phyloP scores from a whole-genome alignment of 2,888 invertebrate genomes.

The Epinotia bilunana region DNA sequence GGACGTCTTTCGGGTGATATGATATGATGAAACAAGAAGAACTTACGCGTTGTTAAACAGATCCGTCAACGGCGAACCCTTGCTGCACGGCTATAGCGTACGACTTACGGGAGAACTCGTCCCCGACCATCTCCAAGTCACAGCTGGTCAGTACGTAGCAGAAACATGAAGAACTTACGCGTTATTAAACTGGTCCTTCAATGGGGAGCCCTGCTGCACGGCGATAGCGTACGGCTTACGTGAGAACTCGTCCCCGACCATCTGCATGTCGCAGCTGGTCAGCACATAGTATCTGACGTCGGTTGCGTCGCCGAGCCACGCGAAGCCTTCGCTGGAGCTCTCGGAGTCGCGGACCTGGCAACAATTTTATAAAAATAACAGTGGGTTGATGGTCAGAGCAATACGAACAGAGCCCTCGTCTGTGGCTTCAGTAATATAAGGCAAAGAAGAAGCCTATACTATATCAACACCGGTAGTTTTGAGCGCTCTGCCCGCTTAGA shows the following conservation, averaged over 20 bases:
- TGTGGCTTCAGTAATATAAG: too few relatives aligned
- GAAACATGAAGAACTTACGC: constrained; percentile 87
- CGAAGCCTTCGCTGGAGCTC: constrained; percentile 93
- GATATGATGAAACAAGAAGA: neutral
- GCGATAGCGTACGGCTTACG: constrained; percentile 98
- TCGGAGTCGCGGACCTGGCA: constrained; percentile 84
- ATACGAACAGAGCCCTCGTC: neutral
- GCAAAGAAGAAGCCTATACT: too few relatives aligned
- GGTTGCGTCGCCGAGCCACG: constrained; percentile 97
- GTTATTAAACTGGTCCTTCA: constrained; percentile 97
- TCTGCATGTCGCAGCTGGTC: constrained; percentile 94
- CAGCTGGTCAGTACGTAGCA: constrained; percentile 89
- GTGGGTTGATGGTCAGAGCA: neutral
- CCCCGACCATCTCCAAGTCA: constrained; percentile 96
- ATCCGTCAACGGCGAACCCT: constrained; percentile 95
- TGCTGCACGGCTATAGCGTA: constrained; percentile 99
- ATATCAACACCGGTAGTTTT: too few relatives aligned
- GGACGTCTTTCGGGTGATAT: too few relatives aligned
- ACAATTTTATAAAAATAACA: neutral
- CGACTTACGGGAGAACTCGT: constrained; percentile 98
- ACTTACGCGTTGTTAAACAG: constrained; percentile 97
- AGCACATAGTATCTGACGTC: constrained; percentile 92
- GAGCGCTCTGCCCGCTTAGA: too few relatives aligned
- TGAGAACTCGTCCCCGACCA: constrained; percentile 98
- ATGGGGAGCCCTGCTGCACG: constrained; percentile 97